These are phyloP conservation scores for Melanophora roralis DNA, from an alignment of 2,888 invertebrate species.

Conservation along the genomic window DNA sequence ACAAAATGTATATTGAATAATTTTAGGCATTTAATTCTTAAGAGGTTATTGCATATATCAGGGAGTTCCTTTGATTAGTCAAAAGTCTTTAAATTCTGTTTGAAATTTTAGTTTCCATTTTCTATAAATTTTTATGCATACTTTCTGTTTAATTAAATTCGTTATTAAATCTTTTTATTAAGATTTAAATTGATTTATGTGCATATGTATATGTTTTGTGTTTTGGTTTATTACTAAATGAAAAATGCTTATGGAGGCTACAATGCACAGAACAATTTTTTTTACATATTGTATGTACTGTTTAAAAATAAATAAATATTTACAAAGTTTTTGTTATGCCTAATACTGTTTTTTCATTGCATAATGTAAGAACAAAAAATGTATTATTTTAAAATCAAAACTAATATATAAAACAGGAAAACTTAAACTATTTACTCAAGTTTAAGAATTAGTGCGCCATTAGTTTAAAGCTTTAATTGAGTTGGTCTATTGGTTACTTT, in stretches of 20 bases:
- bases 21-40: slow-evolving; percentile 58
- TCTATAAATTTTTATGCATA: neutral
- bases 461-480: too few relatives aligned
- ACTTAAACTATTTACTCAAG: too few relatives aligned
- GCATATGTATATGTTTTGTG: neutral
- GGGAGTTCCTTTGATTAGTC: neutral
- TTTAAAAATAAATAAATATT: too few relatives aligned
- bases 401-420: too few relatives aligned
- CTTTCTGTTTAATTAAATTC: slow-evolving; percentile 43
- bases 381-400: too few relatives aligned
- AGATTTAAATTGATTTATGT: neutral
- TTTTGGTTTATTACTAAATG: slow-evolving; percentile 20
- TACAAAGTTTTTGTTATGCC: too few relatives aligned
- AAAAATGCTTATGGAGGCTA: slow-evolving; percentile 43
- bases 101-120: neutral
- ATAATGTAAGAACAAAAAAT: too few relatives aligned
- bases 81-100: neutral
- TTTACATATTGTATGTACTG: neutral
- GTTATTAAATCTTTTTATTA: slow-evolving; percentile 31
- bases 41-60: slow-evolving; percentile 54
- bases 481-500: too few relatives aligned
- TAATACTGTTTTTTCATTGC: too few relatives aligned
- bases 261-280: slow-evolving; percentile 46
- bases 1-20: slow-evolving; percentile 52
- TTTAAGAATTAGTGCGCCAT: too few relatives aligned